Conservation (phyloP, 2,113 vertebrate genomes). For the Platysteira castanea region DNA sequence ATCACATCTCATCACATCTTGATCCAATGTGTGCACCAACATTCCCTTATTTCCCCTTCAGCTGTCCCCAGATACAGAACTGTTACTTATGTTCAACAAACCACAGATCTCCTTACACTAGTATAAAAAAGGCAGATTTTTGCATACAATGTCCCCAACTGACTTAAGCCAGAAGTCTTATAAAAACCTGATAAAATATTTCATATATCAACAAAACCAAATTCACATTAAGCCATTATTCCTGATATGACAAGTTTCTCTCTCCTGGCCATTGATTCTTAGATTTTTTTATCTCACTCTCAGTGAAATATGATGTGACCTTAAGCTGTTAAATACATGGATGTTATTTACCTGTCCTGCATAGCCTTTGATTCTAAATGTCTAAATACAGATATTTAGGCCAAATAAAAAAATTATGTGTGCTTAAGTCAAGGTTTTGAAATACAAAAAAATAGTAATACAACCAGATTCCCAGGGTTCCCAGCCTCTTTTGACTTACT, state of each 20-base stretch:
- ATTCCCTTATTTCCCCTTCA: not conserved
- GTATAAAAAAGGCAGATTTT: not conserved
- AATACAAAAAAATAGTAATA: not conserved
- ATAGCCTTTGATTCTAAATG: not conserved
- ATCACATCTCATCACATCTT: constrained; percentile 60
- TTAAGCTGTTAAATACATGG: not conserved
- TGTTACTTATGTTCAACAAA: not conserved
- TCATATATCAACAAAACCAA: not conserved
- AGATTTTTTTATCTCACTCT: not conserved
- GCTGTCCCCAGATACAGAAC: not conserved
- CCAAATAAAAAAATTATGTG: fast-evolving
- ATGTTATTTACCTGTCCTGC: not conserved
- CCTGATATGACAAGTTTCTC: not conserved
- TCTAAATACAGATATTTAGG: not conserved
- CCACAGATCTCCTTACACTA: not conserved
- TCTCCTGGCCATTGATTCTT: not conserved
- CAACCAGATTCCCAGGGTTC: not conserved
- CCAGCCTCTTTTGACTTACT: not conserved
- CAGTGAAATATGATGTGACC: not conserved
- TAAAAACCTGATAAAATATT: not conserved
- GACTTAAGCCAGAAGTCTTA: not conserved
- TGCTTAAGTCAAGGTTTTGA: not conserved
- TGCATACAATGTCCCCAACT: not conserved
- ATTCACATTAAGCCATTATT: not conserved
- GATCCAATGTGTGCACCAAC: constrained; percentile 43